Evolutionary conservation across 2,797 vertebrate genomes (phyloP), one percentile per base, ranked within the genome.

Genomic region (Sebastes kiyomatsui): DNA sequence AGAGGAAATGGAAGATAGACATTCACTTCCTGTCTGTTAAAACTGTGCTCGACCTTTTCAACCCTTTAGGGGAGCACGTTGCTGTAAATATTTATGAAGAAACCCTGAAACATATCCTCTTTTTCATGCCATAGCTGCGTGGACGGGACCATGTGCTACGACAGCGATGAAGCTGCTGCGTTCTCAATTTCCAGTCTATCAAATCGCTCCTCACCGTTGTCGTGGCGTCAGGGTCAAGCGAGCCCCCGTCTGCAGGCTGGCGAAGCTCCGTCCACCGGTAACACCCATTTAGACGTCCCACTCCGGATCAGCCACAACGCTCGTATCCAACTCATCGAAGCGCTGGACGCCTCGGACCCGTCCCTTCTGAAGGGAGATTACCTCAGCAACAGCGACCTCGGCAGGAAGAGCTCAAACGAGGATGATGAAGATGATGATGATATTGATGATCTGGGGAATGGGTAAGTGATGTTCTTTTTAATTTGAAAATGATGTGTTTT

Each of bases 201-300:
- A 59, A 99, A 98, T 86, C 97, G 97, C 85, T 99, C 98, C 1
- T 99, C 98, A 0, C 98, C 97, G 0, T 90, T 99, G 52, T 99
- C 97, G 3, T 99, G 98, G 98, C 97, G 97, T 72, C 97, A 98
- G 0, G 98, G 98, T 68, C 98, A 99, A 90, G 97, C 98, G 5
- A 99, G 98, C 84, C 98, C 98, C 0, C 96, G 98, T 12, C 95
- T 99, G 81, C 98, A 99, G 94, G 98, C 98, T 0, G 98, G 98
- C 0, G 98, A 99, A 0, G 98, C 98, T 0, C 98, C 98, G 0
- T 97, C 97, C 1, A 97, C 97, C 7, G 97, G 96, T 0, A 93
- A 93, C 1, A 76, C 94, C 7, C 97, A 92, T 46, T 73, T 87
- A 1, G 92, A 97, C 54, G 93, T 96, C 68, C 96, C 96, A 73